Conservation (phyloP, 2,113 vertebrate genomes). For the Nannospalax galili region DNA sequence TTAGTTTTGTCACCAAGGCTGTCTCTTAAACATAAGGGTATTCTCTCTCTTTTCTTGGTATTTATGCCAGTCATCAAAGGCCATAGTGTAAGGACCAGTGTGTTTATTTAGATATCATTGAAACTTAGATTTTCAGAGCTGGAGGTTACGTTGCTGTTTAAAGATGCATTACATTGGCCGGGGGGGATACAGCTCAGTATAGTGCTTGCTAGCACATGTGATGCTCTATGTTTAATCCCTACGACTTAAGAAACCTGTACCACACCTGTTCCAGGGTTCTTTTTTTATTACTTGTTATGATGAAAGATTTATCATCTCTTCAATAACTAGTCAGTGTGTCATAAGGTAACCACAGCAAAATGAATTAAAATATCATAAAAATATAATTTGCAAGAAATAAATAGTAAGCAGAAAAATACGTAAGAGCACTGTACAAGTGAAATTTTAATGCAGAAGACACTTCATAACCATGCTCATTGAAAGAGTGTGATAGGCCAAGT, state of each 20-base stretch:
- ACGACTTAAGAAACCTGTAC: not conserved
- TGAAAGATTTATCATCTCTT: not conserved
- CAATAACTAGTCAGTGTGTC: not conserved
- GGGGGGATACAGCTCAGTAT: not conserved
- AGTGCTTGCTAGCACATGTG: not conserved
- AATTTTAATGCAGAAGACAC: slow-evolving; percentile 50
- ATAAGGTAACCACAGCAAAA: not conserved
- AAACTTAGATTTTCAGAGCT: not conserved
- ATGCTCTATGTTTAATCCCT: too few relatives aligned
- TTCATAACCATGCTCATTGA: slow-evolving; percentile 54
- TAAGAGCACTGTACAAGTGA: not conserved
- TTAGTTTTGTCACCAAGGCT: not conserved
- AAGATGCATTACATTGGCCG: not conserved
- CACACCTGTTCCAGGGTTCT: not conserved
- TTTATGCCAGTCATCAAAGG: slow-evolving; percentile 27
- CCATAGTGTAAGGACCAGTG: not conserved
- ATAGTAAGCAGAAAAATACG: slow-evolving; percentile 49
- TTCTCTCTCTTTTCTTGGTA: not conserved
- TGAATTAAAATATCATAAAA: not conserved
- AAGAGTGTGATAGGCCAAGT: slow-evolving; percentile 60
- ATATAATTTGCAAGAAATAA: slow-evolving; percentile 24
- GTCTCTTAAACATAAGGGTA: not conserved
- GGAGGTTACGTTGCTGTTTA: not conserved
- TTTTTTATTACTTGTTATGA: slow-evolving; percentile 17
- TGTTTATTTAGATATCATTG: slow-evolving; percentile 37